Evolutionary conservation across 2,113 vertebrate species (phyloP).

Genomic region (Sceloporus undulatus): DNA sequence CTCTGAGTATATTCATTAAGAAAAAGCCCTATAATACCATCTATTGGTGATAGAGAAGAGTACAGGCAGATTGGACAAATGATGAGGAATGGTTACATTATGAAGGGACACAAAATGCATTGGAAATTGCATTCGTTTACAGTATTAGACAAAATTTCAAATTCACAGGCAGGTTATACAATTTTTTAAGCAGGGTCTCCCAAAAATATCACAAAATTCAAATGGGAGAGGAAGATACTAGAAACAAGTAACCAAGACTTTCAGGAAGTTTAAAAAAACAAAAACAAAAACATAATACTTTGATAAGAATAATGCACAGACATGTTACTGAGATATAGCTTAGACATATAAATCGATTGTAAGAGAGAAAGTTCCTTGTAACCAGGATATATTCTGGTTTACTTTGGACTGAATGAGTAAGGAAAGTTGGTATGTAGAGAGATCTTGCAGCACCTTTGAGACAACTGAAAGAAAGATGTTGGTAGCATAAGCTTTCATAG

Average conservation of each 20-base stretch:
- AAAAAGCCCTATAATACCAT: slow-evolving; percentile 16
- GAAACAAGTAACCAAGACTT: background rate
- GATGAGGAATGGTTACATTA: background rate
- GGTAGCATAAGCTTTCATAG: too few species aligned
- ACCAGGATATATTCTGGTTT: background rate
- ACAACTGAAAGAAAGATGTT: too few species aligned
- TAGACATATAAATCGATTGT: background rate
- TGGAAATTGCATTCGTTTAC: too few species aligned
- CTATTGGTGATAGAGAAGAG: slow-evolving; percentile 13
- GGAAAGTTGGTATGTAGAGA: background rate
- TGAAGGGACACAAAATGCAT: background rate
- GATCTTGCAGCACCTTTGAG: too few species aligned
- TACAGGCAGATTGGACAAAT: background rate
- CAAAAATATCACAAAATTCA: background rate
- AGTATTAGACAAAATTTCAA: background rate
- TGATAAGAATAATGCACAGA: background rate
- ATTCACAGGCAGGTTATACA: background rate
- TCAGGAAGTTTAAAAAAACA: background rate
- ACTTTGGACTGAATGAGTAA: background rate
- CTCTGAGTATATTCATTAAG: background rate
- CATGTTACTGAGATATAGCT: background rate
- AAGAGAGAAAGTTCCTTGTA: background rate
- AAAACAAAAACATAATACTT: too few species aligned
- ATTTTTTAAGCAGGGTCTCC: background rate
- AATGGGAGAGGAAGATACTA: background rate